Evolutionary conservation across 2,797 vertebrate species (phyloP).

Genomic region (Discoglossus pictus): DNA sequence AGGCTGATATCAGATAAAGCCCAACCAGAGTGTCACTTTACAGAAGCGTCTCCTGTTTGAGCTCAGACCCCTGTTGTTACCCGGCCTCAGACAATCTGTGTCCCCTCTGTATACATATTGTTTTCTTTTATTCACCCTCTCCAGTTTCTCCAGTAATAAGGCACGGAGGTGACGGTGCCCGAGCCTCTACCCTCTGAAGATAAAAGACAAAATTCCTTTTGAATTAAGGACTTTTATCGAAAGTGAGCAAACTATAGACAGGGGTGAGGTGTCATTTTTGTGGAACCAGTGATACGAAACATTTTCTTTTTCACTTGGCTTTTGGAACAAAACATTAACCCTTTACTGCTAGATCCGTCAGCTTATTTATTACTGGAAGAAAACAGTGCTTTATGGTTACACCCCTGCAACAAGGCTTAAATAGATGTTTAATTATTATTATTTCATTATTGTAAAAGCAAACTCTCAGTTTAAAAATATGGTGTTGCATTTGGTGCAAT

Average conservation of each 20-base stretch:
- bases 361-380: too few species aligned
- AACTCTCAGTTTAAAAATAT: too few species aligned
- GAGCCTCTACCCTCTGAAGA: conserved; percentile 21
- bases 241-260: conserved; percentile 26
- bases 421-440: too few species aligned
- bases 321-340: conserved; percentile 6
- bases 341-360: background rate
- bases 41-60: too few species aligned
- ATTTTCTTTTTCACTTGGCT: conserved; percentile 23
- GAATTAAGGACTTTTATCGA: conserved; percentile 45
- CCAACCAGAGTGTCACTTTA: too few species aligned
- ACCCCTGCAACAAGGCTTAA: too few species aligned
- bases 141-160: conserved; percentile 20
- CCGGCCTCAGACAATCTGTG: conserved; percentile 10
- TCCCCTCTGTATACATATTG: conserved; percentile 7
- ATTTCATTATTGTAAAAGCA: too few species aligned
- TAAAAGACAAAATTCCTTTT: conserved; percentile 43
- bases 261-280: conserved; percentile 39
- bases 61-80: conserved; percentile 35
- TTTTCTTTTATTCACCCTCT: conserved; percentile 32
- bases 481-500: too few species aligned
- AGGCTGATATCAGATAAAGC: too few species aligned
- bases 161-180: conserved; percentile 37
- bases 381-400: too few species aligned
- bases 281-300: conserved; percentile 31